phyloP scores from a whole-genome alignment of 2,888 invertebrate species.

The Chouioia cunea region DNA sequence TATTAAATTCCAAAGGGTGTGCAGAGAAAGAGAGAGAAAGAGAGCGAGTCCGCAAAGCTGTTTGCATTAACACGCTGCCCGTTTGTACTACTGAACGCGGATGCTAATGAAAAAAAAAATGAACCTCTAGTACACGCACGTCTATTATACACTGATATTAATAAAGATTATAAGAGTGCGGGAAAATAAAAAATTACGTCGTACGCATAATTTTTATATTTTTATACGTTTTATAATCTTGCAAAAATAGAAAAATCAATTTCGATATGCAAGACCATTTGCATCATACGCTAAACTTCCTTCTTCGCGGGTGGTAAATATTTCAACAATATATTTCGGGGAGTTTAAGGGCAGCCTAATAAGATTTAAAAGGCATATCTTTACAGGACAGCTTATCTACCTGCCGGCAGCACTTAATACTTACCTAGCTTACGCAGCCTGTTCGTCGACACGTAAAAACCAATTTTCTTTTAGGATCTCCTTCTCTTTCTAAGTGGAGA shows the following conservation, averaged over 20 bases:
- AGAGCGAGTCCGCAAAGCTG: conserved; percentile 28
- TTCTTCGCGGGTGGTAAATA: conserved; percentile 35
- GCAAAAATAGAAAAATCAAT: not conserved
- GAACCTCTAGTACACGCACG: conserved; percentile 52
- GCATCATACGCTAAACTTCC: not conserved
- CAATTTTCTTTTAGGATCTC: conserved; percentile 43
- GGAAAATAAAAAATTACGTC: not conserved
- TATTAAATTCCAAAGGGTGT: conserved; percentile 53
- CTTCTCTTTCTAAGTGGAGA: not conserved
- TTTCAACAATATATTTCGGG: conserved; percentile 51
- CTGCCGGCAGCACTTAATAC: conserved; percentile 38
- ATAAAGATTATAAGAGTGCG: conserved; percentile 52
- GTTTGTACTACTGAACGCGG: conserved; percentile 27
- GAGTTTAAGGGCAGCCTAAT: conserved; percentile 56
- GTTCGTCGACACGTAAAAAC: conserved; percentile 50
- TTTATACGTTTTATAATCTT: not conserved
- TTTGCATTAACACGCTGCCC: conserved; percentile 46
- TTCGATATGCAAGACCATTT: not conserved
- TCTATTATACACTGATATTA: conserved; percentile 50
- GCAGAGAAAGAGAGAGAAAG: conserved; percentile 5
- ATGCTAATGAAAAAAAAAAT: conserved; percentile 49
- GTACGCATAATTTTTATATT: not conserved
- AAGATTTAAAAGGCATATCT: conserved; percentile 60
- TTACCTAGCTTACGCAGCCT: conserved; percentile 26
- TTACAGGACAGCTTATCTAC: conserved; percentile 35